Percentiles rank a stretch among this genome's conserved stretches.
These are phyloP conservation scores for Engystomops pustulosus DNA, from an alignment of 2,113 vertebrate species.

Conservation along the genomic window DNA sequence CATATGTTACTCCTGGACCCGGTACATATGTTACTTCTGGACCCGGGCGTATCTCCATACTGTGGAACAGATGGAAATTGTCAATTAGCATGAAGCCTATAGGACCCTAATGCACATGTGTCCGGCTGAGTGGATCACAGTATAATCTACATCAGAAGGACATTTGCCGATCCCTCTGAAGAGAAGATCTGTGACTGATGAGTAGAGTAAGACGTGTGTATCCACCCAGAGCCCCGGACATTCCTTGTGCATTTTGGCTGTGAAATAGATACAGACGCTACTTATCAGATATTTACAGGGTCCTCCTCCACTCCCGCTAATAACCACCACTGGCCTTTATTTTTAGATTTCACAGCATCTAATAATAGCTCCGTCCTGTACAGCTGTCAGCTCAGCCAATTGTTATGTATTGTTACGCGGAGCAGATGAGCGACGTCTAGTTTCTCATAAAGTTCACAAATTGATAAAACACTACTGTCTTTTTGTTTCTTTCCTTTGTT, in stretches of 20 bases:
- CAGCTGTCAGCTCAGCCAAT: too few relatives aligned
- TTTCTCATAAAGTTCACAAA: too few relatives aligned
- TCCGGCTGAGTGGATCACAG: conserved; percentile 67
- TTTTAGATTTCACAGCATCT: too few relatives aligned
- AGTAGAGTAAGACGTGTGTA: conserved; percentile 67
- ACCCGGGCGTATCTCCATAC: too few relatives aligned
- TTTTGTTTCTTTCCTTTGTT: too few relatives aligned
- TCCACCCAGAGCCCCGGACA: background rate
- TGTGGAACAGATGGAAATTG: background rate
- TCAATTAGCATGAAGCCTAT: background rate
- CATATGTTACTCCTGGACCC: too few relatives aligned
- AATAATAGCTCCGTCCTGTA: too few relatives aligned
- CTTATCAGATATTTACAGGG: background rate
- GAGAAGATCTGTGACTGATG: conserved; percentile 68
- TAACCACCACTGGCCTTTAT: too few relatives aligned
- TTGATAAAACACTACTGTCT: too few relatives aligned
- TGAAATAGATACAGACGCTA: conserved; percentile 1
- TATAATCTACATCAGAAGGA: conserved; percentile 72
- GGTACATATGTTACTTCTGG: too few relatives aligned
- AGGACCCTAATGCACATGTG: background rate
- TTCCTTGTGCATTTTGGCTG: background rate
- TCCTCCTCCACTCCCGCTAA: background rate
- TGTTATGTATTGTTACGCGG: too few relatives aligned
- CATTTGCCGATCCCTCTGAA: conserved; percentile 64
- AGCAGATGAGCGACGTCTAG: too few relatives aligned